Base-by-base conservation (phyloP, 2,888 invertebrate genomes). In the Boloria selene region DNA sequence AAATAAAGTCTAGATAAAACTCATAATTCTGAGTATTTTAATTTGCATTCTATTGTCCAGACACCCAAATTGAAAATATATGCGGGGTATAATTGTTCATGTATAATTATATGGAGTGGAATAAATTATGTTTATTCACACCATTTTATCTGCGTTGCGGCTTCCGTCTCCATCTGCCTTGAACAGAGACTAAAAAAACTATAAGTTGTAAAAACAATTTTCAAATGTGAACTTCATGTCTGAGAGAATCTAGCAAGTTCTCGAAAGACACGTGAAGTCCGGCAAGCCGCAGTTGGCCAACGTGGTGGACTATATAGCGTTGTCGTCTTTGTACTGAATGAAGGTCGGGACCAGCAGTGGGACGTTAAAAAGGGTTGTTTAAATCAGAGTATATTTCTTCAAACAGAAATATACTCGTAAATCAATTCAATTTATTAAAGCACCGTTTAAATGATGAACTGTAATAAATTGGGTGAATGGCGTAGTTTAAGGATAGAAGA, bases 121-220 rank as follows among this genome's bases (percentile, higher is more conserved):
- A 45, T 56, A 56, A n/a, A 26, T 56, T 13, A 56, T 56, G 22
- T 56, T 13, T 56, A 26, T 56, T 56, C 22, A 56, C 56, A 56
- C 22, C 5, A 56, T 10, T 22, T 16, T 53, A 31, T 56, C 4
- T 38, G 31, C 31, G 10, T 38, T 38, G 44, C 55, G 22, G 44
- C n/a, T 56, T 56, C 45, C 45, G 56, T 45, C 45, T 45, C 17
- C 13, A 2, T 38, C 16, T 22, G 18, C 10, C 2, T 45, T 10
- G 10, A 26, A 56, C 5, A 56, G 10, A 2, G n/a, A 4, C 6
- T 22, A 56, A 56, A 45, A n/a, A 56, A 22, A 14, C 4, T 13
- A 44, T 45, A 56, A 45, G 5, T 18, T 18, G 55, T 14, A 16
- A 26, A 53, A 53, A 45, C n/a, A 38, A 10, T 10, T 38, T 38